Base-by-base conservation (phyloP, 2,113 vertebrate genomes). In the Hyaena hyaena region DNA sequence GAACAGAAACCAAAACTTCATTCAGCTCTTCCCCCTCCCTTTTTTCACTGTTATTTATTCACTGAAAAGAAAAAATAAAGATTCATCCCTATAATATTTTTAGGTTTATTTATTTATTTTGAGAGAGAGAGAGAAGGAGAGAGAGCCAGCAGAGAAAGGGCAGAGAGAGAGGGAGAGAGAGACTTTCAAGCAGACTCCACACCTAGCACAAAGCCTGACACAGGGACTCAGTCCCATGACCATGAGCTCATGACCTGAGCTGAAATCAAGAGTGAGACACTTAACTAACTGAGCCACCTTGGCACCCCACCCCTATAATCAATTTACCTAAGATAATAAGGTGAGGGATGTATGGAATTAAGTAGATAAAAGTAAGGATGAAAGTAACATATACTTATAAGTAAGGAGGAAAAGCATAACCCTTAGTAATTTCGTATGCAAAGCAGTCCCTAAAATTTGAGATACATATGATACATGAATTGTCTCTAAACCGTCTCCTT, bases 321-420 rank as follows among this genome's bases (percentile, higher is more conserved):
- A 45, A 87, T 21, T 0, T 74, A n/a, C 16, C 14, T 63, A 74
- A 82, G 71, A 89, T 71, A 79, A 39, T 17, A 45, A 73, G 28
- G 28, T 66, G 24, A 16, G 17, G 15, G 8, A 12, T 3, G 53
- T 28, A 61, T 39, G n/a, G 86, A 87, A 85, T 45, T 55, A 74
- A 88, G 17, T 26, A 85, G 76, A 65, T 48, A 80, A 93, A 89
- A 7, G 23, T 77, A 79, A 96, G 26, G 43, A 77, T 73, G 39
- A 48, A 95, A 95, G 58, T 89, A 76, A 53, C 43, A 79, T 1
- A 73, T 14, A 73, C 5, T 92, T 95, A 17, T 31, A 97, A 90
- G 61, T 76, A 68, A 95, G 23, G 89, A 94, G 58, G 43, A 71
- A 33, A 33, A 93, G 58, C 83, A 96, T 74, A 97, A 95, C 93